Percentiles rank a stretch among this genome's conserved stretches.
phyloP scores from a whole-genome alignment of 2,113 vertebrate species.

The Empidonax alnorum region DNA sequence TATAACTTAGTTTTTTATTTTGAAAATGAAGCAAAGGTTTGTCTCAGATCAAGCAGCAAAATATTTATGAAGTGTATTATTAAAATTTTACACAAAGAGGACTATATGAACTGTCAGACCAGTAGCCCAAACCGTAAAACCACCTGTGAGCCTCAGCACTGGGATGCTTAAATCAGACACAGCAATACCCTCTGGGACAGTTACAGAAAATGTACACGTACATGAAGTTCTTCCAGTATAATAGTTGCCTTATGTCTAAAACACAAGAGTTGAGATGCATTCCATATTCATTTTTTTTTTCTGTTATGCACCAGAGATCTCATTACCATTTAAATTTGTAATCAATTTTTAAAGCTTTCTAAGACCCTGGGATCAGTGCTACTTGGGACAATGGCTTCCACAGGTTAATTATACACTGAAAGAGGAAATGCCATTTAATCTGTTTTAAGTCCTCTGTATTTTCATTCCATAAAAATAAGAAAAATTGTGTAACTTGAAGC shows the following conservation, averaged over 20 bases:
- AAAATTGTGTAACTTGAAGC: conserved; percentile 4
- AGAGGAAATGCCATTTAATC: conserved; percentile 24
- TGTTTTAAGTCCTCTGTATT: conserved; percentile 16
- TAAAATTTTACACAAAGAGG: background rate
- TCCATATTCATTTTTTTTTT: background rate
- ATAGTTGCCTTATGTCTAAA: background rate
- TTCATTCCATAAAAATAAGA: background rate
- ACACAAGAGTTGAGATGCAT: background rate
- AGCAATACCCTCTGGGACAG: background rate
- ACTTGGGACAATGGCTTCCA: background rate
- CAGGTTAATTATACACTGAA: conserved; percentile 9
- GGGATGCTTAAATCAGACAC: background rate
- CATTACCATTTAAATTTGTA: conserved; percentile 41
- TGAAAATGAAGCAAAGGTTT: background rate
- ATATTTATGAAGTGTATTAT: background rate
- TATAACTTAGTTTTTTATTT: background rate
- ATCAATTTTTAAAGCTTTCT: conserved; percentile 37
- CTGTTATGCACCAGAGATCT: background rate
- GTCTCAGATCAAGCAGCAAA: background rate
- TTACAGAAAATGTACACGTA: background rate
- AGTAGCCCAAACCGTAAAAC: background rate
- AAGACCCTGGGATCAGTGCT: conserved; percentile 11
- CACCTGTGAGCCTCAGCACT: background rate
- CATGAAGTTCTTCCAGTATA: background rate
- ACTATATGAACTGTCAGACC: background rate